Base-by-base conservation (phyloP, 2,113 vertebrate species). In the Psilopsiagon aymara region DNA sequence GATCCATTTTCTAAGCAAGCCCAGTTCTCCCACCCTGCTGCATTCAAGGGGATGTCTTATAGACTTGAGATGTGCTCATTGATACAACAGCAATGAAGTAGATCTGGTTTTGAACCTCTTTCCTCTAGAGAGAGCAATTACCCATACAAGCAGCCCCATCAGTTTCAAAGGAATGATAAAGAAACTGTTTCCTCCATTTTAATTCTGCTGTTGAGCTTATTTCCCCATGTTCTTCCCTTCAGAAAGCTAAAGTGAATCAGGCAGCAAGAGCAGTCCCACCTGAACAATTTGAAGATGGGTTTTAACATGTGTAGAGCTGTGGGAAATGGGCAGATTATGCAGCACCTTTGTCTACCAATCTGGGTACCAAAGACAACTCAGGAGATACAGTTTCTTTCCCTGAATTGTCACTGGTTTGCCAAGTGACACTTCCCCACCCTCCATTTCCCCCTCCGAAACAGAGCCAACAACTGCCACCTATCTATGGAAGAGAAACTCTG, bases 361-460 rank as follows among this genome's bases (percentile, higher is more conserved):
- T 29, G 0, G 0, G 49, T 71, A 66, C 24, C 8, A 60, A 44
- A 43, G 39, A 44, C 7, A n/a, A 55, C 57, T 66, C 25, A 1
- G 25, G 39, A 60, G 25, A 60, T 3, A 53, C 0, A 23, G 49
- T 33, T 59, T 80, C 55, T 20, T 66, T n/a, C 62, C 74, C 37
- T 53, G 66, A 52, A 28, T 73, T 73, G 53, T 21, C 76, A 41
- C 57, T 14, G 57, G 18, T 35, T 79, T 64, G 43, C 13, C 71
- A 59, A n/a, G n/a, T 43, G 17, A 75, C 55, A 17, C 17, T 29
- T 60, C 55, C 47, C 46, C 55, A 70, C 10, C 12, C 46, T 71
- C 19, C 60, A 83, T 69, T 79, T 60, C 62, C 31, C 49, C 31
- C 49, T 53, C 23, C 31, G 70, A 64, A 79, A 53, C 0, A 51